Conservation (phyloP, 2,797 vertebrate genomes). For the Nasua narica region DNA sequence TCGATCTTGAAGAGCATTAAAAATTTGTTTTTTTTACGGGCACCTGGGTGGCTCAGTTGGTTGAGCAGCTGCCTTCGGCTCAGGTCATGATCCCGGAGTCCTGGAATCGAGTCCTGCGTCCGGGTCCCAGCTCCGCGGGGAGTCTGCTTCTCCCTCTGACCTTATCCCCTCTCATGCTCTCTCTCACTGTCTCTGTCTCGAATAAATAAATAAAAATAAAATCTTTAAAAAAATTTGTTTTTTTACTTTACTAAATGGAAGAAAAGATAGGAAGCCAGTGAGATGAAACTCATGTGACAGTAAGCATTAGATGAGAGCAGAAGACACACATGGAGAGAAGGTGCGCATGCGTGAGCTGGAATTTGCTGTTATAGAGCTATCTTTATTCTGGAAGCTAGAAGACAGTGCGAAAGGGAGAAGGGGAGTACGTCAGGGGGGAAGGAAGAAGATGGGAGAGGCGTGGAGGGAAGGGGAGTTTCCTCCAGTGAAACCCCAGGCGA, state of each 20-base stretch:
- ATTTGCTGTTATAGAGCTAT: too few species aligned
- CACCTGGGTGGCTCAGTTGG: too few species aligned
- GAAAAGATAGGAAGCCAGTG: not conserved
- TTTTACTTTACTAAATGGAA: not conserved
- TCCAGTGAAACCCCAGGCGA: not conserved
- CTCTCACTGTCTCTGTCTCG: too few species aligned
- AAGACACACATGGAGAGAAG: not conserved
- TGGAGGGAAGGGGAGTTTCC: not conserved
- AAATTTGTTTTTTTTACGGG: not conserved
- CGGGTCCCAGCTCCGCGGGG: too few species aligned
- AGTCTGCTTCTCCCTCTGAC: too few species aligned
- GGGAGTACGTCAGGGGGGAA: not conserved
- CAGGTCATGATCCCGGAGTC: too few species aligned
- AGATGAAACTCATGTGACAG: not conserved
- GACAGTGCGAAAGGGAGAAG: not conserved
- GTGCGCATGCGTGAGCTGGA: not conserved
- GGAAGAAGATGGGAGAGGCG: not conserved
- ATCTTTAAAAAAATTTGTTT: too few species aligned
- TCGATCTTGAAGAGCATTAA: not conserved
- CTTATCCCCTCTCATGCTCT: too few species aligned
- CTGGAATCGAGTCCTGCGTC: too few species aligned
- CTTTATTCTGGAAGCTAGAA: not conserved
- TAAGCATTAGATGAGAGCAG: not conserved
- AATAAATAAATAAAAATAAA: too few species aligned
- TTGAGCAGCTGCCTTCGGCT: too few species aligned